phyloP scores from a whole-genome alignment of 2,113 vertebrate genomes.

The Brachionichthys hirsutus region DNA sequence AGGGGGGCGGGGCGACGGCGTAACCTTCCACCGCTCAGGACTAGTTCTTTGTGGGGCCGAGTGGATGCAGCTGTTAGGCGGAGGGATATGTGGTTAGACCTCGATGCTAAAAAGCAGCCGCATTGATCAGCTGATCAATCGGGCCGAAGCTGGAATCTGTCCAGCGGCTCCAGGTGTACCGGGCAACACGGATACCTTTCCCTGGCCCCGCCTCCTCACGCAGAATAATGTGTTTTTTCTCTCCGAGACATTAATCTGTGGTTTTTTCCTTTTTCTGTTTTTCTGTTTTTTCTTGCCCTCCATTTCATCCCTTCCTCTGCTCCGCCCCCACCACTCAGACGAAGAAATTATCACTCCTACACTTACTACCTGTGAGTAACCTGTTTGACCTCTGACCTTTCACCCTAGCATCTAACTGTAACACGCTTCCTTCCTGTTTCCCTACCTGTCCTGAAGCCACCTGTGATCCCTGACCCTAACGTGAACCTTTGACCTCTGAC shows the following conservation, averaged over 20 bases:
- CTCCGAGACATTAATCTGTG: constrained; percentile 57
- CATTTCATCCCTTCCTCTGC: constrained; percentile 49
- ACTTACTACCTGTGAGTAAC: constrained; percentile 71
- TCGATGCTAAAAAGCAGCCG: too few species aligned
- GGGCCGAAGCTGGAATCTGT: too few species aligned
- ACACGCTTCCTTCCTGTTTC: neutral
- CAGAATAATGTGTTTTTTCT: constrained; percentile 23
- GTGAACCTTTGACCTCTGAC: neutral
- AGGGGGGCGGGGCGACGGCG: constrained; percentile 1
- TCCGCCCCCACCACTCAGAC: constrained; percentile 53
- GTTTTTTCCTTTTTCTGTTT: constrained; percentile 53
- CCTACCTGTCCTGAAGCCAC: neutral
- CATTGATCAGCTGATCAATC: too few species aligned
- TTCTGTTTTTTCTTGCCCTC: constrained; percentile 54
- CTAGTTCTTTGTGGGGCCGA: neutral
- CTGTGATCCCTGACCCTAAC: neutral
- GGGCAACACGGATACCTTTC: neutral
- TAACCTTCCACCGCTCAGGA: too few species aligned
- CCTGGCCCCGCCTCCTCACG: constrained; percentile 21
- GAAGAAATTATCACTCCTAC: constrained; percentile 69
- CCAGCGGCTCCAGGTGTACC: too few species aligned
- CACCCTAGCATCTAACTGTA: constrained; percentile 10
- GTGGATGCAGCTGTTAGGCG: neutral
- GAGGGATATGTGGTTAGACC: too few species aligned
- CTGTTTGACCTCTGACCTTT: constrained; percentile 54